Evolutionary conservation across 1,140 invertebrate genomes (phyloP), one percentile per base, ranked within the genome.

Genomic region (Sogatella furcifera): DNA sequence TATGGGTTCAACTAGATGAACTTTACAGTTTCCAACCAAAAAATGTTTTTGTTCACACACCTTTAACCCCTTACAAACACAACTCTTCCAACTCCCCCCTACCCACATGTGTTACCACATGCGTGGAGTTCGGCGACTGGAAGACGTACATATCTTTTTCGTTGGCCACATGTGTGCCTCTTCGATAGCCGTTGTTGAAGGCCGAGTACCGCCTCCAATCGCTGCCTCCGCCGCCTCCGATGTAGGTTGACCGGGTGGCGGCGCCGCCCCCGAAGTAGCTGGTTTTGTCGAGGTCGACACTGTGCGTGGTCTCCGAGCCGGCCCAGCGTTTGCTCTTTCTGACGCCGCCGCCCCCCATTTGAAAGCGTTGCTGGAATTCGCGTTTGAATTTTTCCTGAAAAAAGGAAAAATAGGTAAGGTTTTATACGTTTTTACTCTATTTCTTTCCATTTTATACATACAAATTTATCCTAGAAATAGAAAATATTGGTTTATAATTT

Each of bases 331-430:
- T 17, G 62, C 72, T 71, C 66, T 76, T 78, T 64, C 76, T 73
- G 28, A 71, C 69, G 64, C 76, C n/a, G n/a, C n/a, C n/a, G n/a
- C n/a, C n/a, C n/a, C n/a, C 74, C 11, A 70, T 72, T 5, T 81
- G 78, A 65, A 83, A 84, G 13, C 82, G 76, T 61, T 81, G 79
- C 65, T 82, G 80, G 63, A 86, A 84, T 72, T 86, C 84, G 21
- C 82, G 78, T 68, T 84, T 84, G 66, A 86, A 85, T 71, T 86
- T 86, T 72, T 85, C 83, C 83, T 86, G 69, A 28, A 78, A 72
- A 49, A 55, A 60, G 13, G 65, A 52, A 65, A 62, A 49, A 42
- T 44, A 59, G n/a, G n/a, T n/a, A n/a, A n/a, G n/a, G n/a, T n/a
- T n/a, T n/a, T n/a, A n/a, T n/a, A n/a, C n/a, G n/a, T n/a, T n/a